These are phyloP conservation scores for Drosophila rhopaloa DNA, from an alignment of 1,140 invertebrate genomes.

Conservation along the genomic window DNA sequence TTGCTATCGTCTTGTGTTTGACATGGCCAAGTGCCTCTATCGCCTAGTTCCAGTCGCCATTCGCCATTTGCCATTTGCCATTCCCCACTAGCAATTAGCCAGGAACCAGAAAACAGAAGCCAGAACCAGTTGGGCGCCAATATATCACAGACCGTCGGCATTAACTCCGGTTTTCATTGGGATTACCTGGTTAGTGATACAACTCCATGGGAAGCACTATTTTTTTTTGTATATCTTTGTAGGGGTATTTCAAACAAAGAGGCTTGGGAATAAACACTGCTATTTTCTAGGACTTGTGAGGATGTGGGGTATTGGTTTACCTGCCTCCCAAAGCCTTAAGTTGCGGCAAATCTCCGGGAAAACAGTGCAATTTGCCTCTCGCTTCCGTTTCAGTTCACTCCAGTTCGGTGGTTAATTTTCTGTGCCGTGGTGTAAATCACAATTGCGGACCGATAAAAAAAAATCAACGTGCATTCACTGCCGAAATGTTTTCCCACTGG, in stretches of 20 bases:
- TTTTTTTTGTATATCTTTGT: not conserved
- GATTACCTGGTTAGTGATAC: too few relatives aligned
- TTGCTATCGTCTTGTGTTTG: slow-evolving; percentile 38
- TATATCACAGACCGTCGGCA: slow-evolving; percentile 10
- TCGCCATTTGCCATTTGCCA: slow-evolving; percentile 35
- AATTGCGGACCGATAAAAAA: slow-evolving; percentile 54
- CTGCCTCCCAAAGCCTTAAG: slow-evolving; percentile 2
- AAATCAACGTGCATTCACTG: slow-evolving; percentile 55
- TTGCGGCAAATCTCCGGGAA: not conserved
- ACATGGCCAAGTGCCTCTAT: slow-evolving; percentile 36
- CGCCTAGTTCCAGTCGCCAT: slow-evolving; percentile 9
- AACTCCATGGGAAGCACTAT: not conserved
- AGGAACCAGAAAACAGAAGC: slow-evolving; percentile 8
- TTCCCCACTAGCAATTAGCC: slow-evolving; percentile 42
- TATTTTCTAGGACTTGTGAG: not conserved
- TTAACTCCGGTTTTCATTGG: too few relatives aligned
- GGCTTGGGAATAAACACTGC: too few relatives aligned
- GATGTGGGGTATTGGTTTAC: not conserved
- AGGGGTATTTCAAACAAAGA: not conserved
- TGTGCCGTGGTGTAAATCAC: slow-evolving; percentile 51
- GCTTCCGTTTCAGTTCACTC: slow-evolving; percentile 29
- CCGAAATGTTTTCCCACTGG: slow-evolving; percentile 60
- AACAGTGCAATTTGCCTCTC: not conserved
- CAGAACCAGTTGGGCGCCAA: slow-evolving; percentile 14
- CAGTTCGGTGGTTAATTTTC: slow-evolving; percentile 37